phyloP scores from a whole-genome alignment of 2,113 vertebrate species.

The Cavia porcellus region DNA sequence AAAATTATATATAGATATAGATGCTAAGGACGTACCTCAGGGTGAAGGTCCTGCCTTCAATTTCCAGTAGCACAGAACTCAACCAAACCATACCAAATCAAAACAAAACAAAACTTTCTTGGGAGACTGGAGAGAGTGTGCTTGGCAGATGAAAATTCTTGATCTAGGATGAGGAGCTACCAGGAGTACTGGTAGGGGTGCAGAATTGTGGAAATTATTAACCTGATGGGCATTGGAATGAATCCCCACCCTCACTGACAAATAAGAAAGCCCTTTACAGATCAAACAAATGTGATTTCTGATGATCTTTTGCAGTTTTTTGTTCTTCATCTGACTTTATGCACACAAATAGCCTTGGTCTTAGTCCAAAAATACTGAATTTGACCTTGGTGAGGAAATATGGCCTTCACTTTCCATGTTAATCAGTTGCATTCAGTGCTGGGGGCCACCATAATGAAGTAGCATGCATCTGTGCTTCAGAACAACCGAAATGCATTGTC shows the following conservation, averaged over 20 bases:
- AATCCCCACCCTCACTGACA: not conserved
- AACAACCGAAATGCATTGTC: not conserved
- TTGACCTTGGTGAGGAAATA: conserved; percentile 1
- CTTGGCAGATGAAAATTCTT: not conserved
- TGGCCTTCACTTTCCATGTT: not conserved
- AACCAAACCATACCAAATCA: not conserved
- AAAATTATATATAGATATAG: not conserved
- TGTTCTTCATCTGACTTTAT: not conserved
- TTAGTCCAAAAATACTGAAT: not conserved
- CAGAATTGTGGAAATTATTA: not conserved
- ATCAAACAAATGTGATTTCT: not conserved
- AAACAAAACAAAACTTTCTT: not conserved
- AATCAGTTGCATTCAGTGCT: not conserved
- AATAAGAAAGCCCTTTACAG: not conserved
- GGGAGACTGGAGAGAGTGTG: not conserved
- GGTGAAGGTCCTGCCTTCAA: not conserved
- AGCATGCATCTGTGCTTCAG: not conserved
- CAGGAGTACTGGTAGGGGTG: not conserved
- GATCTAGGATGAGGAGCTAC: not conserved
- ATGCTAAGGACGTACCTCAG: not conserved
- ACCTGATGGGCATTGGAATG: not conserved
- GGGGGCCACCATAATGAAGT: not conserved
- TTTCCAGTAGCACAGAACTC: not conserved
- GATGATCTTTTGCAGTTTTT: not conserved
- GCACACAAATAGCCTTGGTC: not conserved